Evolutionary conservation across 2,888 invertebrate genomes (phyloP).

Genomic region (Sinodicranocentrus sp.): DNA sequence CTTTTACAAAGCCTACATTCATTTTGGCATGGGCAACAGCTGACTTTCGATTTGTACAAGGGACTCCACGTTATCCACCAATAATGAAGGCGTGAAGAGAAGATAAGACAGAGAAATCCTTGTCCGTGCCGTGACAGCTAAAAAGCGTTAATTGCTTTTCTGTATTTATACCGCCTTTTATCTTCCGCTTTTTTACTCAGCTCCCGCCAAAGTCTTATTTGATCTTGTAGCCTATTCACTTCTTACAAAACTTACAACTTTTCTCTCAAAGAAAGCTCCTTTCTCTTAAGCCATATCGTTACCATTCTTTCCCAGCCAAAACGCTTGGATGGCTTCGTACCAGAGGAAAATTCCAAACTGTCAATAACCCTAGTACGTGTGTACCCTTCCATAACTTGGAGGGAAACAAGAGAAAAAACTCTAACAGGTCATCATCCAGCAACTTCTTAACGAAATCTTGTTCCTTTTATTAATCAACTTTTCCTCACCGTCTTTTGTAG

Average conservation of each 20-base stretch:
- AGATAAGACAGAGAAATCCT: background rate
- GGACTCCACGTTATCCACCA: background rate
- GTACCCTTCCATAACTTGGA: constrained; percentile 12
- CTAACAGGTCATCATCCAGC: background rate
- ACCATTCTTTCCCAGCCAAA: background rate
- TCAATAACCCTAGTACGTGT: background rate
- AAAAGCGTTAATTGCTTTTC: constrained; percentile 49
- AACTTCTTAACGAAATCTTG: constrained; percentile 20
- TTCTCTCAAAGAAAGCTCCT: background rate
- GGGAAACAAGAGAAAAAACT: background rate
- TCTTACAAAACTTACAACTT: too few relatives aligned
- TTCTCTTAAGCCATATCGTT: constrained; percentile 10
- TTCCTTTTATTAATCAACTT: constrained; percentile 24
- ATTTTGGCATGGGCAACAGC: constrained; percentile 22
- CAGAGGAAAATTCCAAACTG: background rate
- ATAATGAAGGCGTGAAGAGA: background rate
- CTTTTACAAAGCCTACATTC: too few relatives aligned
- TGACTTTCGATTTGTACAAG: constrained; percentile 4
- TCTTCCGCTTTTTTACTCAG: background rate
- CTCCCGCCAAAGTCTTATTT: background rate
- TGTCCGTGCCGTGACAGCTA: constrained; percentile 34
- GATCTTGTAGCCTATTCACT: too few relatives aligned
- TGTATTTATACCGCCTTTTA: constrained; percentile 27
- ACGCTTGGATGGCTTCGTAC: background rate
- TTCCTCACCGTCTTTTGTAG: background rate